Evolutionary conservation across 2,113 vertebrate genomes (phyloP).

Genomic region (Pseudonaja textilis): DNA sequence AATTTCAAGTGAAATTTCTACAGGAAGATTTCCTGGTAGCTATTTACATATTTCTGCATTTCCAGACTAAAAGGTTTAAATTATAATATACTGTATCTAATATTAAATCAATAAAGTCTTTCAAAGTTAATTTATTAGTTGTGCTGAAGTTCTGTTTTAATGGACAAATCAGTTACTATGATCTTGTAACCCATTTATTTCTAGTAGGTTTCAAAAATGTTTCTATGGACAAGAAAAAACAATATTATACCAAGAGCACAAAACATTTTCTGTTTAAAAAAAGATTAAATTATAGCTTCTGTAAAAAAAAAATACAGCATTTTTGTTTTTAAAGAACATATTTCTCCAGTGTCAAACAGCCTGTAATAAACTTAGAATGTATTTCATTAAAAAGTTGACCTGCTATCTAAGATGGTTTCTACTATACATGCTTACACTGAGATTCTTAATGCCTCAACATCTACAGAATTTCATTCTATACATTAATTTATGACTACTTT

Average conservation of each 20-base stretch:
- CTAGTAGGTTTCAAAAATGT: not conserved
- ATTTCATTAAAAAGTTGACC: constrained; percentile 66
- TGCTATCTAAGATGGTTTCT: constrained; percentile 51
- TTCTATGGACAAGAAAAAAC: constrained; percentile 7
- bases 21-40: constrained; percentile 58
- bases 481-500: constrained; percentile 55
- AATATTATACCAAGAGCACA: constrained; percentile 56
- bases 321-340: constrained; percentile 65
- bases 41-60: constrained; percentile 64
- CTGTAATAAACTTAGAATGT: constrained; percentile 69
- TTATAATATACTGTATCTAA: constrained; percentile 37
- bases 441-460: constrained; percentile 64
- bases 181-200: not conserved
- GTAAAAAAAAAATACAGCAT: constrained; percentile 65
- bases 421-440: constrained; percentile 64
- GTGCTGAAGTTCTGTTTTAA: constrained; percentile 5
- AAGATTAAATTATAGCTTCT: constrained; percentile 58
- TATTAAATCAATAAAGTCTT: constrained; percentile 28
- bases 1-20: constrained; percentile 56
- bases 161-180: not conserved
- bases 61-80: constrained; percentile 50
- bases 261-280: constrained; percentile 36
- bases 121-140: not conserved
- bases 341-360: constrained; percentile 65
- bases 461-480: constrained; percentile 52